Evolutionary conservation across 1,140 invertebrate genomes (phyloP), one percentile per base, ranked within the genome.

Genomic region (Charaxes varanes): DNA sequence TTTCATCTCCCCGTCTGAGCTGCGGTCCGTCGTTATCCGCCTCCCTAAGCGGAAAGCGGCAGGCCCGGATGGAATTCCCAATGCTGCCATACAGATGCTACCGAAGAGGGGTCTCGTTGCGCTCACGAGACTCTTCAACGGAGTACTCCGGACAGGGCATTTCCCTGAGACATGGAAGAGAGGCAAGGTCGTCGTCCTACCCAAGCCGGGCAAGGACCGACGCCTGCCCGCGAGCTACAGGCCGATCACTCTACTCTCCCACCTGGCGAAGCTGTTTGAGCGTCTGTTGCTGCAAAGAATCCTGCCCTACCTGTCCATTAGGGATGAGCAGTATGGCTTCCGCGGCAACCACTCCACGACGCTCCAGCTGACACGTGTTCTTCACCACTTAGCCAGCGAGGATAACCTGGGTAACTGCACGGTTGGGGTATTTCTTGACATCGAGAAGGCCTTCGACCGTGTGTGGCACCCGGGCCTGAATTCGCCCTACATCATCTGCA

Each of bases 271-370:
- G 13, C 21, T 36, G 4, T 36, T 26, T 18, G 34, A 23, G 13
- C 22, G n/a, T n/a, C n/a, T n/a, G n/a, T n/a, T 31, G 13, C 28
- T 14, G 5, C 3, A 2, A n/a, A 6, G 4, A 12, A 5, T 30
- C 10, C 2, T 12, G 2, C 27, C 27, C 2, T 8, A 14, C 14
- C 28, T 14, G 6, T 4, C 10, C 4, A n/a, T 13, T 10, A 7
- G 34, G 7, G 8, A 6, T 5, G 34, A 36, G 15, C 34, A 36
- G 22, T 38, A 37, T 21, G 34, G 22, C 1, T 45, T 45, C 8
- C 18, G 42, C 18, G 2, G 12, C 6, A 18, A 28, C n/a, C 26
- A 44, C 33, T 44, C 41, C 2, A 36, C 33, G 6, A 37, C 42
- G 18, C 42, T 45, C 0, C 34, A 45, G 15, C 15, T 45, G 19